Evolutionary conservation across 2,888 invertebrate species (phyloP).

Genomic region (Diadegma fenestrale): DNA sequence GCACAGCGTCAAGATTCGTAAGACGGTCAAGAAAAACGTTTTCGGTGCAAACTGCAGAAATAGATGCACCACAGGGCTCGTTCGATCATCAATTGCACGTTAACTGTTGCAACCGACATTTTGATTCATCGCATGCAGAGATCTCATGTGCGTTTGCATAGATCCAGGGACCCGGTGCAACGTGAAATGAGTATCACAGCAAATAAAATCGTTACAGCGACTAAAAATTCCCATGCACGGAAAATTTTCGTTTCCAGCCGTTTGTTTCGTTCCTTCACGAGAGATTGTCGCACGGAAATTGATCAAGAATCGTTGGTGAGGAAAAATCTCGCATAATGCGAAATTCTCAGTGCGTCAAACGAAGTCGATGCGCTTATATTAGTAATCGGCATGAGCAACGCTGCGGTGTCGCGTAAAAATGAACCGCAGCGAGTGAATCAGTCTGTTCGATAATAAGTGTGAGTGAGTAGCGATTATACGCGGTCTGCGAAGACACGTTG

Average conservation of each 20-base stretch:
- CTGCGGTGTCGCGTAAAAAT: conserved; percentile 14
- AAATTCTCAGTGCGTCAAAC: neutral
- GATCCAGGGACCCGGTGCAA: neutral
- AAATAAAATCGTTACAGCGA: too few species aligned
- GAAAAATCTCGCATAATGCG: neutral
- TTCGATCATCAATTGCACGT: conserved; percentile 31
- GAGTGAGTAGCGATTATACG: neutral
- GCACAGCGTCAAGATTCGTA: neutral
- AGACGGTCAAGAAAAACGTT: neutral
- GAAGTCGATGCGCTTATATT: neutral
- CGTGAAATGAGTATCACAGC: neutral
- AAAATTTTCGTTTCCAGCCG: too few species aligned
- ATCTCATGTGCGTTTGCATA: conserved; percentile 16
- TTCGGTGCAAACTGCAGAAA: conserved; percentile 28
- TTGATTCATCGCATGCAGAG: neutral
- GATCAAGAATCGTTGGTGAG: neutral
- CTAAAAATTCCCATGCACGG: too few species aligned
- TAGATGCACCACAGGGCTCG: conserved; percentile 44
- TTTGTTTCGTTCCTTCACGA: too few species aligned
- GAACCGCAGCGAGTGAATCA: conserved; percentile 52
- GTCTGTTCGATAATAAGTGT: conserved; percentile 29
- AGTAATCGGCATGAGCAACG: neutral
- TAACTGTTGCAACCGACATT: conserved; percentile 12
- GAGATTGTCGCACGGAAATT: too few species aligned
- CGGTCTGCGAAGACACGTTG: conserved; percentile 12